Conservation (phyloP, 2,797 vertebrate species). For the Mallotus villosus region DNA sequence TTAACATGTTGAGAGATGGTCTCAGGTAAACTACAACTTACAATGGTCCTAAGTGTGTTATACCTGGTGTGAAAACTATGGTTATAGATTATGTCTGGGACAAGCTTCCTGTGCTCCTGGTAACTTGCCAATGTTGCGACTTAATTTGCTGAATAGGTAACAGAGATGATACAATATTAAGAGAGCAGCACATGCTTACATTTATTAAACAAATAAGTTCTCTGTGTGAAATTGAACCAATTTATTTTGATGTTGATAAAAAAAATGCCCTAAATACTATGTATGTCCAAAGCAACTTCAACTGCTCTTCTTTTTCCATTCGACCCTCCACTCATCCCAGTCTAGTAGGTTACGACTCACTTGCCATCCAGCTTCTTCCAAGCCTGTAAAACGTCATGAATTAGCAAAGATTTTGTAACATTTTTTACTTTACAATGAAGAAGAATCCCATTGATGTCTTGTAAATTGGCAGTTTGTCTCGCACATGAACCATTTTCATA, state of each 20-base stretch:
- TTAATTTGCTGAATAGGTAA: too few species aligned
- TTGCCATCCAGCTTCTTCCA: conserved; percentile 78
- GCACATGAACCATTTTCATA: too few species aligned
- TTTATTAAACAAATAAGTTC: background rate
- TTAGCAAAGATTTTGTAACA: background rate
- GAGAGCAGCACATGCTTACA: background rate
- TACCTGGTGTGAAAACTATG: too few species aligned
- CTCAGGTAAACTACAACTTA: too few species aligned
- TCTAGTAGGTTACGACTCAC: conserved; percentile 79
- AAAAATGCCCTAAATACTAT: background rate
- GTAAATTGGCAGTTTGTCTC: background rate
- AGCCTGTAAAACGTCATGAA: conserved; percentile 59
- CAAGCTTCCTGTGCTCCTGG: too few species aligned
- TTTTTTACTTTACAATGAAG: background rate
- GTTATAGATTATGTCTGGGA: too few species aligned
- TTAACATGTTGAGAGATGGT: too few species aligned
- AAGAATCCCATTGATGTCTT: background rate
- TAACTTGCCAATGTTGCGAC: background rate
- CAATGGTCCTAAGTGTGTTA: too few species aligned
- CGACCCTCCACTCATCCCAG: conserved; percentile 87
- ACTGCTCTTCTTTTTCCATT: conserved; percentile 79
- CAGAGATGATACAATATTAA: background rate
- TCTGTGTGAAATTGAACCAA: background rate
- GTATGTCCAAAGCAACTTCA: conserved; percentile 48
- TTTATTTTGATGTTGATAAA: background rate